Evolutionary conservation across 2,888 invertebrate species (phyloP).

Genomic region (Ecliptopera silaceata): DNA sequence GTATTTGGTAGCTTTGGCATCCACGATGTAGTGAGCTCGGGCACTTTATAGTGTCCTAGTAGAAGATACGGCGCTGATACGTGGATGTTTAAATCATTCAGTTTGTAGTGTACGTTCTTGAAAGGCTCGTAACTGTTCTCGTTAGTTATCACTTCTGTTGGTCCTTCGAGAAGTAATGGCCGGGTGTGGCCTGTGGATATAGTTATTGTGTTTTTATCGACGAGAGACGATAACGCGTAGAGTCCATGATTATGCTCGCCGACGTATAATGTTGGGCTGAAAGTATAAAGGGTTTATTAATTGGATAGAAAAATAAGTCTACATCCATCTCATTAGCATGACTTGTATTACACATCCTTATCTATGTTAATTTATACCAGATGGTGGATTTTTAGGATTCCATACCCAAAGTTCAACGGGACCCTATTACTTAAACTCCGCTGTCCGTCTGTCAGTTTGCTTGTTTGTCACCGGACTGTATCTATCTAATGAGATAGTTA

Average conservation of each 20-base stretch:
- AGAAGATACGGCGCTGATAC: constrained; percentile 75
- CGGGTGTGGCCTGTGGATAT: constrained; percentile 88
- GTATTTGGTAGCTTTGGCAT: constrained; percentile 67
- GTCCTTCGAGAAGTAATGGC: constrained; percentile 89
- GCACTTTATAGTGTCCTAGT: constrained; percentile 88
- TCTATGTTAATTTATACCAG: neutral
- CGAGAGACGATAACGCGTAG: constrained; percentile 95
- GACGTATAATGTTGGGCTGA: constrained; percentile 94
- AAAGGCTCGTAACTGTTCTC: constrained; percentile 74
- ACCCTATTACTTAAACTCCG: too few species aligned
- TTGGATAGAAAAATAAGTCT: neutral
- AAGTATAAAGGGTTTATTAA: constrained; percentile 37
- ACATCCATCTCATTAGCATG: too few species aligned
- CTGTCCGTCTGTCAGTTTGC: too few species aligned
- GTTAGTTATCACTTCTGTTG: constrained; percentile 59
- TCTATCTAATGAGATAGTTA: too few species aligned
- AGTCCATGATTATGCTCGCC: constrained; percentile 93
- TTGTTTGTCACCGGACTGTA: too few species aligned
- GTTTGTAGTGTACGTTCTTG: constrained; percentile 74
- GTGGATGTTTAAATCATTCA: constrained; percentile 70
- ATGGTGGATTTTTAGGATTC: neutral
- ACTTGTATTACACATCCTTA: too few species aligned
- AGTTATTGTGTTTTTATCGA: constrained; percentile 94
- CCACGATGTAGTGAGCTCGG: constrained; percentile 82
- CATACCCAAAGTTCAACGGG: too few species aligned